Evolutionary conservation across 2,888 invertebrate genomes (phyloP).

Genomic region (Archips crataeganus): DNA sequence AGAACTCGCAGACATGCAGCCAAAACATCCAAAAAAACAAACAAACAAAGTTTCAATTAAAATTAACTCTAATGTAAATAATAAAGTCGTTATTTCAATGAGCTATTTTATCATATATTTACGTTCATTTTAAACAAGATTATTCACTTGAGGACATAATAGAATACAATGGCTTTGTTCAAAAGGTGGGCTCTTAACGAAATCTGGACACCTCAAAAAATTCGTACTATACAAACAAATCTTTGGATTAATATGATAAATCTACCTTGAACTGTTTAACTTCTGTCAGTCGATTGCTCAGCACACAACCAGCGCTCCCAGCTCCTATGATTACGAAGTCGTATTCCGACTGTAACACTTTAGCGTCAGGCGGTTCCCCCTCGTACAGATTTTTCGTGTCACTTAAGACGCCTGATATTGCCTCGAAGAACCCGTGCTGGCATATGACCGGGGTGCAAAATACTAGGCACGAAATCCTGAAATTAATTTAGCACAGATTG

Average conservation of each 20-base stretch:
- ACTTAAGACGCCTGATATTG: constrained; percentile 54
- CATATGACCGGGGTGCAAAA: constrained; percentile 41
- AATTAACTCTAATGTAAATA: too few relatives aligned
- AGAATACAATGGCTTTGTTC: too few relatives aligned
- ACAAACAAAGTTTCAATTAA: too few relatives aligned
- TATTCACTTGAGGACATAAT: too few relatives aligned
- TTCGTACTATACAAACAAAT: too few relatives aligned
- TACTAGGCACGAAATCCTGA: constrained; percentile 42
- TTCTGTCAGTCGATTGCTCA: constrained; percentile 74
- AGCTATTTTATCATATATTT: too few relatives aligned
- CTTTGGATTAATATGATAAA: neutral
- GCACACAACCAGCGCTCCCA: constrained; percentile 70
- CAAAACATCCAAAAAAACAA: too few relatives aligned
- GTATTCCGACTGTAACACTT: constrained; percentile 55
- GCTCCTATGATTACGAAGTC: constrained; percentile 76
- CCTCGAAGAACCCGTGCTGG: constrained; percentile 54
- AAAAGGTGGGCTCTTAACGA: too few relatives aligned
- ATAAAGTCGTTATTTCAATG: too few relatives aligned
- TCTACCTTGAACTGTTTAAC: constrained; percentile 65
- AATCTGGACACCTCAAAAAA: too few relatives aligned
- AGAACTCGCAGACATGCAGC: too few relatives aligned
- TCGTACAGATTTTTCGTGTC: constrained; percentile 51
- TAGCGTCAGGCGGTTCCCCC: constrained; percentile 58
- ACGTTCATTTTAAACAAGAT: too few relatives aligned
- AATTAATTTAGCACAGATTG: neutral